Conservation (phyloP, 1,140 invertebrate genomes). For the Popillia japonica region DNA sequence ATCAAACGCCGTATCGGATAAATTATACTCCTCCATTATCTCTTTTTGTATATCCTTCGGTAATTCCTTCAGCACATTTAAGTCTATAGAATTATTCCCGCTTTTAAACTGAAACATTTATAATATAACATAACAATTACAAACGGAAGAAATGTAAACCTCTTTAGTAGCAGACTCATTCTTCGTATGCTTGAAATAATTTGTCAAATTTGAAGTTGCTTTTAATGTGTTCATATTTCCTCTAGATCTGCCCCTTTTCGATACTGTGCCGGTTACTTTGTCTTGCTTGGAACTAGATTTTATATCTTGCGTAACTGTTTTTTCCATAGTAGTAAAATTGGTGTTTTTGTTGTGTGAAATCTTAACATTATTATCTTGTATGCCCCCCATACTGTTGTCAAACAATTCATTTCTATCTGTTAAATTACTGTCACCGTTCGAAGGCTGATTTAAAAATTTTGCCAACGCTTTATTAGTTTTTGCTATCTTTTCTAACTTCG, state of each 20-base stretch:
- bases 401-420: not conserved
- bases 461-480: slow-evolving; percentile 47
- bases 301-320: slow-evolving; percentile 41
- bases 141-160: not conserved
- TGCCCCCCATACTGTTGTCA: not conserved
- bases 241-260: not conserved
- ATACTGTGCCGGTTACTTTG: not conserved
- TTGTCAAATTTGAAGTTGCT: not conserved
- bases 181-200: slow-evolving; percentile 51
- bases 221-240: not conserved
- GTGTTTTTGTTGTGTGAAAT: not conserved
- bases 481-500: slow-evolving; percentile 69
- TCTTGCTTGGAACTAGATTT: not conserved
- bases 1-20: not conserved
- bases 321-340: slow-evolving; percentile 41
- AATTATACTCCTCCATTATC: slow-evolving; percentile 67
- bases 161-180: slow-evolving; percentile 33
- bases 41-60: slow-evolving; percentile 71
- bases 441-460: slow-evolving; percentile 46
- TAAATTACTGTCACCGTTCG: not conserved
- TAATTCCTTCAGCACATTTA: slow-evolving; percentile 66
- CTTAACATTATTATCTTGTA: not conserved
- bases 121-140: not conserved
- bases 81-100: slow-evolving; percentile 61
- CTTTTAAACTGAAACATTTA: slow-evolving; percentile 17